Evolutionary conservation across 2,888 invertebrate genomes (phyloP).

Genomic region (Calameuta pallipes): DNA sequence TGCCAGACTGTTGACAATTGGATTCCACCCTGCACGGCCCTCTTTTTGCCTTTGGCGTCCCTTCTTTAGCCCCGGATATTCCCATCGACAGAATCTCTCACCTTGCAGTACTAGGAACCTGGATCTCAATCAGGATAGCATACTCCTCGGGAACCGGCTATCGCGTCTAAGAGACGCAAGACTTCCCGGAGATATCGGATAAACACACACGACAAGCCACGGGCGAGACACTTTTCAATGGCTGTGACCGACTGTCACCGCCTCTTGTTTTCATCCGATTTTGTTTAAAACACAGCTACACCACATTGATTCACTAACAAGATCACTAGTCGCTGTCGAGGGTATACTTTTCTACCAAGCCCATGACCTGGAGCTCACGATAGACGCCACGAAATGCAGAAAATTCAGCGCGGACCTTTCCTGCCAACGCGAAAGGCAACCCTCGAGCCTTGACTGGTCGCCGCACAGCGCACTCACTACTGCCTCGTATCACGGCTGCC

Average conservation of each 20-base stretch:
- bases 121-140: constrained; percentile 15
- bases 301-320: neutral
- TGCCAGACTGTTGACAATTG: constrained; percentile 41
- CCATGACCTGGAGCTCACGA: constrained; percentile 7
- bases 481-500: constrained; percentile 36
- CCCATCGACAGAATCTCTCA: neutral
- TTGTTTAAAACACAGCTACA: constrained; percentile 13
- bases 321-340: neutral
- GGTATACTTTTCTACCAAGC: neutral
- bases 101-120: constrained; percentile 11
- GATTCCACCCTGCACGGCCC: constrained; percentile 27
- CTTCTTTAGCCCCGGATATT: neutral
- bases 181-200: constrained; percentile 4
- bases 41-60: neutral
- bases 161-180: neutral
- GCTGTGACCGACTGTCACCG: constrained; percentile 40
- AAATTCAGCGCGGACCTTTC: constrained; percentile 7
- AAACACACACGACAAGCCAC: constrained; percentile 18
- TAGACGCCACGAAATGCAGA: constrained; percentile 11
- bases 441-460: constrained; percentile 47
- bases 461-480: constrained; percentile 46
- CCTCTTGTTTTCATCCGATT: constrained; percentile 36
- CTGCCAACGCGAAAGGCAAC: constrained; percentile 46
- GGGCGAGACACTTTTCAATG: constrained; percentile 42
- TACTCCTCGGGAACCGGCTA: neutral